Percentiles rank a stretch among this genome's conserved stretches.
phyloP scores from a whole-genome alignment of 2,113 vertebrate species.

The Gopherus evgoodei region DNA sequence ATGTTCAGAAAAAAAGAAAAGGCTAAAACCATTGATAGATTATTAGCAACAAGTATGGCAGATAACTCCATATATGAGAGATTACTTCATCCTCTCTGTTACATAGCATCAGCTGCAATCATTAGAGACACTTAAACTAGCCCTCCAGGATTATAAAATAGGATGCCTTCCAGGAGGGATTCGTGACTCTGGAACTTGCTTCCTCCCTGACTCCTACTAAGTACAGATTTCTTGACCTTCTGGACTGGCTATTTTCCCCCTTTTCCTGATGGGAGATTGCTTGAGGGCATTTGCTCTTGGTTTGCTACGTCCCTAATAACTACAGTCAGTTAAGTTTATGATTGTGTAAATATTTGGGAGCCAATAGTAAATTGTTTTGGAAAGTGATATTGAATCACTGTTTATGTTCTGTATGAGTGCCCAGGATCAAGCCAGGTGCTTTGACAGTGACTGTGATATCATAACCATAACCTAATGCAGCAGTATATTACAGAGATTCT shows the following conservation, averaged over 20 bases:
- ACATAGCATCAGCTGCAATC: background rate
- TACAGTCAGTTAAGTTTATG: background rate
- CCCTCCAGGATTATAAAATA: background rate
- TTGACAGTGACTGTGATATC: background rate
- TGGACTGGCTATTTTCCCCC: background rate
- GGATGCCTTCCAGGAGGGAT: fast-evolving
- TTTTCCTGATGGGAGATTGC: background rate
- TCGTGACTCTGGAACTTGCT: background rate
- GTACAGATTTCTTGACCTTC: background rate
- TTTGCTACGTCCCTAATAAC: background rate
- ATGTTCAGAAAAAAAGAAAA: background rate
- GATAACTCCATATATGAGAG: background rate
- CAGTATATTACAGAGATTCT: background rate
- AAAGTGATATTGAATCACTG: background rate
- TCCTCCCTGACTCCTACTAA: background rate
- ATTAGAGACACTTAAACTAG: background rate
- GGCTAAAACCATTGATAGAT: background rate
- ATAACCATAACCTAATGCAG: background rate
- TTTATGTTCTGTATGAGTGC: background rate
- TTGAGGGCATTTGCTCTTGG: background rate
- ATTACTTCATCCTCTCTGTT: background rate
- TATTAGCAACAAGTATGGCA: background rate
- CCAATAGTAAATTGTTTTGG: background rate
- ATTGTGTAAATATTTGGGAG: background rate
- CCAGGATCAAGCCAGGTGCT: background rate